Conservation (phyloP, 2,888 invertebrate species). For the Rhaphigaster nebulosa region DNA sequence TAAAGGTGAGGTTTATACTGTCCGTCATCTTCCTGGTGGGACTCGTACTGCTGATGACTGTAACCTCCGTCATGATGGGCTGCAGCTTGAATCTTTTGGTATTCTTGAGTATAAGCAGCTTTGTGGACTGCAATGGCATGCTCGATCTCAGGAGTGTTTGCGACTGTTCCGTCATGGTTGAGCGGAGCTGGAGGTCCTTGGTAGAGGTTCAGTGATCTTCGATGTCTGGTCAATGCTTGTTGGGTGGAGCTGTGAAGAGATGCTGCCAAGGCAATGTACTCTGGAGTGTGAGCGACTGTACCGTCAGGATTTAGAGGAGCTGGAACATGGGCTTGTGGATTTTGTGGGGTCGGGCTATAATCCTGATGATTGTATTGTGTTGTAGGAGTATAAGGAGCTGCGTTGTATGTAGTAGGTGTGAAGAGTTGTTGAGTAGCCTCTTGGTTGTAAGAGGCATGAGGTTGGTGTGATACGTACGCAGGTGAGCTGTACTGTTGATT, state of each 20-base stretch:
- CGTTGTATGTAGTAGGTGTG: background rate
- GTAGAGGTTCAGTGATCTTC: slow-evolving; percentile 14
- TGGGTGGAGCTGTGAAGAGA: slow-evolving; percentile 50
- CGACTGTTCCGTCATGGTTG: slow-evolving; percentile 60
- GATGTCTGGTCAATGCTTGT: slow-evolving; percentile 2
- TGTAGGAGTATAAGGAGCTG: background rate
- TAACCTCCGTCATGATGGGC: background rate
- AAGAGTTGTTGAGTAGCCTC: background rate
- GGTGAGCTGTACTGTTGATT: slow-evolving; percentile 18
- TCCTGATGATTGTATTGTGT: background rate
- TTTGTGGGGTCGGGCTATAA: background rate
- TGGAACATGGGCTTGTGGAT: background rate
- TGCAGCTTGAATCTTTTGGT: slow-evolving; percentile 66
- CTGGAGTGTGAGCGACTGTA: slow-evolving; percentile 62
- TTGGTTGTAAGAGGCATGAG: slow-evolving; percentile 14
- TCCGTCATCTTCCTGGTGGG: background rate
- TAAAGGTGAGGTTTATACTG: slow-evolving; percentile 22
- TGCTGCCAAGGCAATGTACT: slow-evolving; percentile 49
- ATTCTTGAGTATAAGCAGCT: slow-evolving; percentile 51
- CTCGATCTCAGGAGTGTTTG: slow-evolving; percentile 52
- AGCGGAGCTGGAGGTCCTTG: slow-evolving; percentile 58
- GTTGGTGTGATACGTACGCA: background rate
- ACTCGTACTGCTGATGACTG: too few species aligned
- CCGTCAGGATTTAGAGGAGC: slow-evolving; percentile 60
- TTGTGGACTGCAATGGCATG: slow-evolving; percentile 51